Evolutionary conservation across 2,888 invertebrate species (phyloP).

Genomic region (Andrena haemorrhoa): DNA sequence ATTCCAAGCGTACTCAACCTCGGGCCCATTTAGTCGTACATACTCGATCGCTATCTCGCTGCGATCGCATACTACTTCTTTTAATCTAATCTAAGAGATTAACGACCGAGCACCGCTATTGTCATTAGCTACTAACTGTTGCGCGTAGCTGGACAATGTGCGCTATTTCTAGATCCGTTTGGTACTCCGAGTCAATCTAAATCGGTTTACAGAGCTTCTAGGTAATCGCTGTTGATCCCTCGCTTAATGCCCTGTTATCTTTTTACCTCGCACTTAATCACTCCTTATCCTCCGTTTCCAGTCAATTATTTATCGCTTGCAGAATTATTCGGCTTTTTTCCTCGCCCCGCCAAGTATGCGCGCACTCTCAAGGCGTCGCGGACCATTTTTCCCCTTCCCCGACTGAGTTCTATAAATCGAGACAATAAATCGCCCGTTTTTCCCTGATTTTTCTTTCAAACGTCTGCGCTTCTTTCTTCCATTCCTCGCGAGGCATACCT

Average conservation of each 20-base stretch:
- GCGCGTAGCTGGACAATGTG: not conserved
- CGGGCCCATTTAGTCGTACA: conserved; percentile 20
- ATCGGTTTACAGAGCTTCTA: not conserved
- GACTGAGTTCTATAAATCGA: not conserved
- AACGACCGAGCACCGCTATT: not conserved
- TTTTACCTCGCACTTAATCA: not conserved
- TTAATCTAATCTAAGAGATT: conserved; percentile 15
- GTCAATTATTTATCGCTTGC: not conserved
- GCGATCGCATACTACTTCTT: not conserved
- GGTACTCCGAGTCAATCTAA: not conserved
- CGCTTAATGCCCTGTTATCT: not conserved
- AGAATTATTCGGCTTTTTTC: not conserved
- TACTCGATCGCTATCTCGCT: conserved; percentile 2
- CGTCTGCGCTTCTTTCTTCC: conserved; percentile 22
- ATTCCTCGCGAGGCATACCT: conserved; percentile 9
- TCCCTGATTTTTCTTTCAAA: not conserved
- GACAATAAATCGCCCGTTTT: conserved; percentile 35
- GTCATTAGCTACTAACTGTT: not conserved
- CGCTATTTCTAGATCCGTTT: not conserved
- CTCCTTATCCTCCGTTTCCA: not conserved
- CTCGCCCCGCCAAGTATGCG: not conserved
- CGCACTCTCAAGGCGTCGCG: conserved; percentile 6
- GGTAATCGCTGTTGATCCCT: not conserved
- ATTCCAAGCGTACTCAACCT: conserved; percentile 48
- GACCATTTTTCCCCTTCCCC: not conserved